Evolutionary conservation across 2,888 invertebrate genomes (phyloP).

Genomic region (Monoplex corrugatus): DNA sequence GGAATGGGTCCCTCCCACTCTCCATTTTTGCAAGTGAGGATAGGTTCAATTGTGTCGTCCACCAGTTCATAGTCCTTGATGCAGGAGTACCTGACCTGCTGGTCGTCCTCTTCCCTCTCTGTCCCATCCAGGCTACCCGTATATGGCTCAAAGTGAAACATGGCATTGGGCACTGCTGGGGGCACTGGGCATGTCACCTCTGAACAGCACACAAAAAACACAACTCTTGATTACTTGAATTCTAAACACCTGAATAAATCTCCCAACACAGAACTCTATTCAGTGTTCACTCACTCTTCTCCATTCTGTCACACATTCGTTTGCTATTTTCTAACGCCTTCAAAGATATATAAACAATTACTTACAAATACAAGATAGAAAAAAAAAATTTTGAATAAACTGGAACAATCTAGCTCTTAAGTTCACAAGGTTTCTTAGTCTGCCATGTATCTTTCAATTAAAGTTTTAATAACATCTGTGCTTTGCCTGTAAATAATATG

Average conservation of each 20-base stretch:
- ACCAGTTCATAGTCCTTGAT: slow-evolving; percentile 57
- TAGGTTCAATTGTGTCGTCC: slow-evolving; percentile 44
- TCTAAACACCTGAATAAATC: not conserved
- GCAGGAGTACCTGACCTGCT: slow-evolving; percentile 58
- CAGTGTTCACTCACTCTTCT: too few relatives aligned
- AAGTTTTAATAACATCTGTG: too few relatives aligned
- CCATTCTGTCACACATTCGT: too few relatives aligned
- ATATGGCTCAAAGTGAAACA: slow-evolving; percentile 51
- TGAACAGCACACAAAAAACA: slow-evolving; percentile 42
- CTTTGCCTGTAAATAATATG: too few relatives aligned
- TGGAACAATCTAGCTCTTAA: too few relatives aligned
- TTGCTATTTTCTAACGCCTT: too few relatives aligned
- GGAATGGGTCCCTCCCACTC: slow-evolving; percentile 64
- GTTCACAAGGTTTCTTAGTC: too few relatives aligned
- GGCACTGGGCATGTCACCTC: slow-evolving; percentile 60
- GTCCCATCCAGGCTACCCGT: not conserved
- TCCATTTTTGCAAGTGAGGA: slow-evolving; percentile 60
- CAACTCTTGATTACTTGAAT: not conserved
- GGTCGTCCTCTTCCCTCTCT: slow-evolving; percentile 51
- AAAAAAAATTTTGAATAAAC: too few relatives aligned
- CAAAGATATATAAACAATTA: too few relatives aligned
- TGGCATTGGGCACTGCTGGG: slow-evolving; percentile 58
- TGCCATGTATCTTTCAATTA: too few relatives aligned
- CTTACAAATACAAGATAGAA: too few relatives aligned
- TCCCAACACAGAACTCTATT: not conserved